phyloP scores from a whole-genome alignment of 2,113 vertebrate species.

The Eclectus roratus region DNA sequence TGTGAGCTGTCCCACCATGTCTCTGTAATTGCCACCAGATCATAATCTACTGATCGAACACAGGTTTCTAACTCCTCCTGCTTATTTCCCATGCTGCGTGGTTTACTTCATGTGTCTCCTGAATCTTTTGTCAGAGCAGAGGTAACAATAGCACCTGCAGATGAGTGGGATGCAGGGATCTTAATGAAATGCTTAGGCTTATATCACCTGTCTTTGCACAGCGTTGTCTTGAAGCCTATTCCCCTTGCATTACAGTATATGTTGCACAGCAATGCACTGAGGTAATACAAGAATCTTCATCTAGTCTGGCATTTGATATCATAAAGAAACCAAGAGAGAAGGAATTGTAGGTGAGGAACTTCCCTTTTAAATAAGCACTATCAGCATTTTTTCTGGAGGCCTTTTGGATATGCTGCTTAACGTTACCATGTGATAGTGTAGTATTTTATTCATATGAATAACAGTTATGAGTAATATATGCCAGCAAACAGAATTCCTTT shows the following conservation, averaged over 20 bases:
- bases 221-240: neutral
- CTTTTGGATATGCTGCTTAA: neutral
- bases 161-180: neutral
- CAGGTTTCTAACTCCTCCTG: no score
- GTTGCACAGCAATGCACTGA: neutral
- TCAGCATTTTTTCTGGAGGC: neutral
- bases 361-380: neutral
- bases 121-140: neutral
- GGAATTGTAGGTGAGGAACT: neutral
- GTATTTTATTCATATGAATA: neutral
- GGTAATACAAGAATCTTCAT: neutral
- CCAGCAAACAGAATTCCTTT: neutral
- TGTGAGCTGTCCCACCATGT: no score
- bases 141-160: neutral
- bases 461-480: neutral
- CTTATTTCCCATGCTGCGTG: no score
- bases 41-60: no score
- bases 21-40: no score
- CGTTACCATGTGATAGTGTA: fast-evolving
- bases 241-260: neutral
- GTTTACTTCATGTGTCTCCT: neutral
- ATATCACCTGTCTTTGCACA: neutral
- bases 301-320: neutral
- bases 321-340: neutral
- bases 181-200: neutral